Evolutionary conservation across 2,113 vertebrate genomes (phyloP), one percentile per base, ranked within the genome.

Genomic region (Strix aluco): DNA sequence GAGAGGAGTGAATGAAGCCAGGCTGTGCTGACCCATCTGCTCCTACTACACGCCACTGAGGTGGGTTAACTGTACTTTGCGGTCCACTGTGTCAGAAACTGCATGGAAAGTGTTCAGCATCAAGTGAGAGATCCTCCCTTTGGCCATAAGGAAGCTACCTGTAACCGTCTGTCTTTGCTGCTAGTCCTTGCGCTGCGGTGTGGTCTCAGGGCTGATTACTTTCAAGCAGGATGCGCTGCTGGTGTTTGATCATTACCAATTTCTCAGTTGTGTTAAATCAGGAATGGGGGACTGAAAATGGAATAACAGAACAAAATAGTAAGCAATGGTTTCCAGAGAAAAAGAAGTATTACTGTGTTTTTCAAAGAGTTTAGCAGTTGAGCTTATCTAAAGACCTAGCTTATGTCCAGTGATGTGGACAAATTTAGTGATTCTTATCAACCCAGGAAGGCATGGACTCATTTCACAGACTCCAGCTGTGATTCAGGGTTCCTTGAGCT

Each of bases 101-200:
- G 11, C 10, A 2, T 1, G 8, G 52, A 26, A 55, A 59, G 38
- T 0, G 0, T 13, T 5, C 14, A 29, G 59, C n/a, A 10, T 6
- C 9, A 40, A 42, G 25, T 13, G 52, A 12, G 49, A 78, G 78
- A 61, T 47, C 57, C 42, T 86, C 47, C 57, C 78, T 62, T 23
- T 17, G 36, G 57, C 62, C 18, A 8, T 8, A 47, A 36, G 62
- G 69, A 87, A 59, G 30, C n/a, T 49, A 63, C 73, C 32, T 17
- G 36, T 3, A 44, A 58, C 40, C 13, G 0, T 10, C 90, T 69
- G 62, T 27, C 81, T 61, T 49, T 16, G 58, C 81, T 61, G 72
- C 69, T 58, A 10, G 21, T 23, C 14, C 61, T 46, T 10, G 21
- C 7, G 2, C 63, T 46, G 42, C 61, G 22, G 59, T 3, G 66